Conservation (phyloP, 2,888 invertebrate genomes). For the Cantharis lateralis region DNA sequence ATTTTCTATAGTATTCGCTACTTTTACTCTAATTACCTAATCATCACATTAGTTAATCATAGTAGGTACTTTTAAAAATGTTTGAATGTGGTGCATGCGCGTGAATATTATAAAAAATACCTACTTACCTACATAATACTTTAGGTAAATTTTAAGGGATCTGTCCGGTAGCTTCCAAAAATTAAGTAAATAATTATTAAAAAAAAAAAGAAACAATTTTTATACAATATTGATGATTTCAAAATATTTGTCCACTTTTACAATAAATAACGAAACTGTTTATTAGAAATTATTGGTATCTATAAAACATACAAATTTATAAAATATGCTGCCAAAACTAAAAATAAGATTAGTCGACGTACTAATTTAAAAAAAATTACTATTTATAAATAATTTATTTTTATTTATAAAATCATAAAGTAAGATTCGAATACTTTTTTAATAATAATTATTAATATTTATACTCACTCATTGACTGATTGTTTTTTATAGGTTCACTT, state of each 20-base stretch:
- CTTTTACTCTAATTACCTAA: not conserved
- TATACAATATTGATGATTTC: not conserved
- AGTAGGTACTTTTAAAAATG: not conserved
- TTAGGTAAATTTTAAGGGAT: not conserved
- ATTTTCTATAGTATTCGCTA: not conserved
- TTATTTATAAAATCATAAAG: not conserved
- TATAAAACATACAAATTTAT: conserved; percentile 1
- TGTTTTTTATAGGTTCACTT: not conserved
- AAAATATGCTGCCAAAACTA: conserved; percentile 10
- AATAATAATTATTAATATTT: not conserved
- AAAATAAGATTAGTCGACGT: not conserved
- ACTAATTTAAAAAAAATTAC: not conserved
- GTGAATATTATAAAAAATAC: not conserved
- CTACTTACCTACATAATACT: not conserved
- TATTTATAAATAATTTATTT: conserved; percentile 1
- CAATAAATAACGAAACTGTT: not conserved
- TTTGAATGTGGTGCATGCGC: not conserved
- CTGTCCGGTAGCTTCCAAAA: conserved; percentile 2
- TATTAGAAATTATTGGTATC: not conserved
- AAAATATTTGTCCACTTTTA: conserved; percentile 1
- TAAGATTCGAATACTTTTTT: conserved; percentile 1
- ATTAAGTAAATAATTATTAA: not conserved
- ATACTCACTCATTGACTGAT: not conserved
- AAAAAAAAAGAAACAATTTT: not conserved
- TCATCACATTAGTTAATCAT: not conserved